Evolutionary conservation across 2,797 vertebrate species (phyloP).

Genomic region (Enteromius anoplus): DNA sequence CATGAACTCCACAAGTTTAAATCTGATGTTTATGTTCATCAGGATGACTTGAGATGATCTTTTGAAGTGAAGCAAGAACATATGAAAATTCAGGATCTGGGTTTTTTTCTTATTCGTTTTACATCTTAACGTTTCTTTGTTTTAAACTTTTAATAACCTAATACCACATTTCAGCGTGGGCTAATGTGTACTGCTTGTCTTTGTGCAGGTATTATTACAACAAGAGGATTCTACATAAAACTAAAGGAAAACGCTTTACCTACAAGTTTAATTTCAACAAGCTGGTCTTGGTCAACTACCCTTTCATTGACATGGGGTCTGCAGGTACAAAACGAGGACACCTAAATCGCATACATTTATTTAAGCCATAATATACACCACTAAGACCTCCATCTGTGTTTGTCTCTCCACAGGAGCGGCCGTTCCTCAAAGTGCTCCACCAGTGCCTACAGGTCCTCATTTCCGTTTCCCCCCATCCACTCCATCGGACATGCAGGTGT

Average conservation of each 20-base stretch:
- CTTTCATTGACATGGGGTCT: slow-evolving; percentile 90
- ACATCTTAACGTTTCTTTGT: background rate
- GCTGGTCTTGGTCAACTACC: slow-evolving; percentile 92
- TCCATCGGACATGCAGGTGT: slow-evolving; percentile 74
- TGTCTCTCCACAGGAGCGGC: slow-evolving; percentile 75
- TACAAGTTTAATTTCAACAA: slow-evolving; percentile 98
- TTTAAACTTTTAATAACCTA: background rate
- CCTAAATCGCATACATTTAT: background rate
- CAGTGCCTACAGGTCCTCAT: slow-evolving; percentile 85
- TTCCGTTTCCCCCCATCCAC: slow-evolving; percentile 90
- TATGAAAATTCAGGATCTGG: background rate
- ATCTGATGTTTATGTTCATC: background rate
- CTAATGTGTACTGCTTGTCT: slow-evolving; percentile 28
- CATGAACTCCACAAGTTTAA: background rate
- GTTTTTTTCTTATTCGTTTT: slow-evolving; percentile 2
- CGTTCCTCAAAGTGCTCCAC: slow-evolving; percentile 90
- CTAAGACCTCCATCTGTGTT: background rate
- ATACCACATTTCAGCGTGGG: background rate
- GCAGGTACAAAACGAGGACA: slow-evolving; percentile 71
- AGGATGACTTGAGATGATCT: background rate
- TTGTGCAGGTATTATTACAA: slow-evolving; percentile 90
- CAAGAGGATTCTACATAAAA: slow-evolving; percentile 93
- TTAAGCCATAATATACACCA: background rate
- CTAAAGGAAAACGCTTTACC: slow-evolving; percentile 94
- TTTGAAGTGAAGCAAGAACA: background rate